phyloP scores from a whole-genome alignment of 2,113 vertebrate species.

The Thymallus thymallus region DNA sequence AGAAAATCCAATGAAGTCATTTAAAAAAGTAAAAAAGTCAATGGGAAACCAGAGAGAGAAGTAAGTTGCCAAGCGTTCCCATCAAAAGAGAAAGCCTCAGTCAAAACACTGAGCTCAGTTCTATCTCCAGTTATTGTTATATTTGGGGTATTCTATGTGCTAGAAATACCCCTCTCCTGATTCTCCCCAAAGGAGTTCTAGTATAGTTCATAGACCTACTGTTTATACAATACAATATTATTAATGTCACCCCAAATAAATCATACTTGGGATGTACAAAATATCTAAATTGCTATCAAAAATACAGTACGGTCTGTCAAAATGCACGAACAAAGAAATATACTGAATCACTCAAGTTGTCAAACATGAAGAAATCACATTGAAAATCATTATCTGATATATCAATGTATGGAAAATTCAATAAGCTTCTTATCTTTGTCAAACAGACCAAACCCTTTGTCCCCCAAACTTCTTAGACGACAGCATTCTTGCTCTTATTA shows the following conservation, averaged over 20 bases:
- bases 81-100: not conserved
- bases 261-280: not conserved
- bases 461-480: constrained; percentile 53
- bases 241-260: not conserved
- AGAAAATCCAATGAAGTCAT: not conserved
- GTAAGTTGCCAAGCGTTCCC: not conserved
- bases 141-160: not conserved
- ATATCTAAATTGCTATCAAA: not conserved
- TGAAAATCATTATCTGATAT: constrained; percentile 21
- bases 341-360: not conserved
- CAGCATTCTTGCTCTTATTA: constrained; percentile 70
- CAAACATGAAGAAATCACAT: not conserved
- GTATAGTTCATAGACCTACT: no score
- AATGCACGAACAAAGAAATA: not conserved
- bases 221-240: no score
- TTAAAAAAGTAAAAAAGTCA: not conserved
- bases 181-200: no score
- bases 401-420: constrained; percentile 35
- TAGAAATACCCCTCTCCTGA: no score
- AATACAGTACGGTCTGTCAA: not conserved
- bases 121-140: not conserved
- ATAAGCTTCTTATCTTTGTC: constrained; percentile 51
- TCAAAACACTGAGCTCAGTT: not conserved
- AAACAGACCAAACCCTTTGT: constrained; percentile 41
- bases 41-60: not conserved